A percentile compares a stretch with the other conserved stretches of the same genome.
These are phyloP conservation scores for Cybosia mesomella DNA, from an alignment of 2,888 invertebrate genomes.

Conservation along the genomic window DNA sequence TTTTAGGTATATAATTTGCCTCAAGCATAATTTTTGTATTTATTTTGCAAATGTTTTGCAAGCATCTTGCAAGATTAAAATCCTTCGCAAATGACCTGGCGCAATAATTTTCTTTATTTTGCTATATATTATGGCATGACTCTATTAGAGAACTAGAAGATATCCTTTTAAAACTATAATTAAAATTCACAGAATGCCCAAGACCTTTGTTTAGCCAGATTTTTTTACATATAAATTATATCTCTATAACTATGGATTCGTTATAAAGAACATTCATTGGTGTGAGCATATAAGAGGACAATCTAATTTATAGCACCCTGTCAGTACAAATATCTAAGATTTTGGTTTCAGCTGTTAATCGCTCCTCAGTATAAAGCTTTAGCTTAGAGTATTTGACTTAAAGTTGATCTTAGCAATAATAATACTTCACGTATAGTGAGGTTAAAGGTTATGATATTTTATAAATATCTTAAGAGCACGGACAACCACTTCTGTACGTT, in stretches of 20 bases:
- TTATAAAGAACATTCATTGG: slow-evolving; percentile 40
- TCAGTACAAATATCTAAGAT: slow-evolving; percentile 14
- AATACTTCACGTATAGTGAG: too few species aligned
- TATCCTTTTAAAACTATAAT: background rate
- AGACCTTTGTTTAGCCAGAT: slow-evolving; percentile 57
- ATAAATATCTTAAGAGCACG: too few species aligned
- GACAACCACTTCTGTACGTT: background rate
- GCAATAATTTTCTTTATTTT: too few species aligned
- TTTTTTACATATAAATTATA: slow-evolving; percentile 37
- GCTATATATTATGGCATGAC: too few species aligned
- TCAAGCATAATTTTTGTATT: too few species aligned
- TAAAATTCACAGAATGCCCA: slow-evolving; percentile 51
- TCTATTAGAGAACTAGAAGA: background rate
- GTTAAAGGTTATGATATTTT: too few species aligned
- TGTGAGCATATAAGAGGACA: slow-evolving; percentile 28
- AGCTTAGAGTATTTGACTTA: background rate
- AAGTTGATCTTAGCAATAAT: too few species aligned
- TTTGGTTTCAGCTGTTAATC: background rate
- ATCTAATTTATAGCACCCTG: slow-evolving; percentile 42
- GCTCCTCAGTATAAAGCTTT: background rate
- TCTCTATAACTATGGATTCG: slow-evolving; percentile 41
- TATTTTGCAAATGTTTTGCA: too few species aligned
- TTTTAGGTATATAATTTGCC: too few species aligned
- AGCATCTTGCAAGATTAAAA: too few species aligned
- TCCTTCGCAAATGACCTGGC: too few species aligned